Evolutionary conservation across 2,797 vertebrate species (phyloP), one percentile per base, ranked within the genome.

Genomic region (Aulostomus chinensis): DNA sequence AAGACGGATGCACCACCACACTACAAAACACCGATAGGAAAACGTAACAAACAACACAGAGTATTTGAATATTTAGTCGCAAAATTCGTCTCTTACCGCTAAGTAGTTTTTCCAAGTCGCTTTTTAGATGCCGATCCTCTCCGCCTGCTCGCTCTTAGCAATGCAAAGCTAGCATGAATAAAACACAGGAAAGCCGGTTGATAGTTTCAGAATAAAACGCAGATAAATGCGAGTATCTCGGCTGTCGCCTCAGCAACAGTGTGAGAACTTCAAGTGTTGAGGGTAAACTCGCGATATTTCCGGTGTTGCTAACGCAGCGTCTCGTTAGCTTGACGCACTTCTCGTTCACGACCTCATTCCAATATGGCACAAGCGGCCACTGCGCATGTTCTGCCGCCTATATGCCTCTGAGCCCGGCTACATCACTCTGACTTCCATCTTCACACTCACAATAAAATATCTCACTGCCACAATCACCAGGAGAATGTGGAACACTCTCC

Each of bases 351-450:
- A 93, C 92, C 94, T 94, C 93, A 91, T 95, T 96, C 94, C 95
- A 95, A 96, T 95, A 96, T 96, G 95, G 95, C 94, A 93, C 93
- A 91, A 93, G 81, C 52, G 85, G 76, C 79, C 74, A 88, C 63
- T 86, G 90, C 91, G 91, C 91, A 92, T 91, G 91, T 74, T 80
- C 87, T 26, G 76, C 80, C 81, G 89, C 84, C 87, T 88, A 58
- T 85, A 82, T 86, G 85, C 86, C 81, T 87, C 74, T 79, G 62
- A 88, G 81, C 86, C 83, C 80, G 80, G 81, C 82, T 86, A 80
- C 82, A 85, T 85, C 75, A 87, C 86, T 63, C 82, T 49, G 81
- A 87, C 82, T 89, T 87, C 86, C 83, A 88, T 90, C 76, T 87
- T 81, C 83, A 61, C 83, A 73, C 70, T 53, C 63, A 54, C 62